Evolutionary conservation across 2,888 invertebrate species (phyloP).

Genomic region (Xylota sylvarum): DNA sequence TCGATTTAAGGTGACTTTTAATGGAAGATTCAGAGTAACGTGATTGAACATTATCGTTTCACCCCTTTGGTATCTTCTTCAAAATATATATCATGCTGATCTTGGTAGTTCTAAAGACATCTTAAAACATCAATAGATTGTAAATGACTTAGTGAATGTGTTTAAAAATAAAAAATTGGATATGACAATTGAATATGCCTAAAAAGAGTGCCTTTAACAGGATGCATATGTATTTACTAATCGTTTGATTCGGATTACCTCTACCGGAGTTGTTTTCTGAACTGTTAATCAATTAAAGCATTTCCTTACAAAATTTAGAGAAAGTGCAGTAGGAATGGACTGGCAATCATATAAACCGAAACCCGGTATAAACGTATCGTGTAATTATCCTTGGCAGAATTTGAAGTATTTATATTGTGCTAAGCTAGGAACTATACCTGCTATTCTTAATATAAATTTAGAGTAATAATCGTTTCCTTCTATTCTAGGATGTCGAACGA

Average conservation of each 20-base stretch:
- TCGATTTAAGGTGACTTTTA: no score
- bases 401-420: neutral
- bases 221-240: neutral
- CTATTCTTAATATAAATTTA: neutral
- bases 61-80: no score
- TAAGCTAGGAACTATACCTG: neutral
- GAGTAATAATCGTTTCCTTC: neutral
- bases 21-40: no score
- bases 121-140: no score
- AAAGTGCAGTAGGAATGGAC: neutral
- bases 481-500: constrained; percentile 90
- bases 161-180: no score
- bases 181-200: no score
- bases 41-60: no score
- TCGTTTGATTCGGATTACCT: neutral
- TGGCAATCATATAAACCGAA: neutral
- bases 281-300: neutral
- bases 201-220: no score
- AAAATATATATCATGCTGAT: no score
- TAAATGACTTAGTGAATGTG: no score
- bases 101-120: no score
- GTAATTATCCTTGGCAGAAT: neutral
- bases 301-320: neutral
- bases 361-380: neutral
- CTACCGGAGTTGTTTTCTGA: neutral